Evolutionary conservation across 2,113 vertebrate genomes (phyloP).

Genomic region (Oenanthe oenanthe): DNA sequence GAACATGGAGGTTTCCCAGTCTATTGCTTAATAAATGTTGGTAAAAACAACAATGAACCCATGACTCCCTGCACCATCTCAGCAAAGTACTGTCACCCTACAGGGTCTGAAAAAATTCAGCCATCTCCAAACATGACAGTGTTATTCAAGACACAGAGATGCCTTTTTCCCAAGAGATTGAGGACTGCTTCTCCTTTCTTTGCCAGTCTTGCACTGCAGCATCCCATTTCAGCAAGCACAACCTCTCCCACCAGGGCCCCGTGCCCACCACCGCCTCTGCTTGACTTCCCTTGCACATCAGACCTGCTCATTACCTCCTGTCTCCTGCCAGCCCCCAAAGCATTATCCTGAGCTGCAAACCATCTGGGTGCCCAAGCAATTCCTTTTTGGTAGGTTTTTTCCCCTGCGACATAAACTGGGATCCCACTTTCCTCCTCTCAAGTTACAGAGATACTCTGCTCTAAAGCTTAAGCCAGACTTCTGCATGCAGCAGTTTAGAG

Average conservation of each 20-base stretch:
- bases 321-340: not conserved
- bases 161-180: not conserved
- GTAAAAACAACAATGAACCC: not conserved
- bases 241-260: accelerated
- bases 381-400: not conserved
- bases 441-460: not conserved
- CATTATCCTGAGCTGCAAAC: not conserved
- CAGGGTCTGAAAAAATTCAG: not conserved
- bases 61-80: not conserved
- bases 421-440: not conserved
- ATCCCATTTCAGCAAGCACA: not conserved
- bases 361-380: not conserved
- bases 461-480: not conserved
- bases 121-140: not conserved
- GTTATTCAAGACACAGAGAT: not conserved
- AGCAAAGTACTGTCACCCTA: not conserved
- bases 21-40: not conserved
- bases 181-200: not conserved
- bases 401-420: not conserved
- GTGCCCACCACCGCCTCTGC: accelerated
- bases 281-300: accelerated
- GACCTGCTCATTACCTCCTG: not conserved
- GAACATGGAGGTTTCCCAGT: not conserved
- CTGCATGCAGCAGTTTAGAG: not conserved
- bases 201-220: not conserved